A percentile compares a stretch with the other conserved stretches of the same genome.
These are phyloP conservation scores for Luperina testacea DNA, from an alignment of 2,888 invertebrate genomes.

Conservation along the genomic window DNA sequence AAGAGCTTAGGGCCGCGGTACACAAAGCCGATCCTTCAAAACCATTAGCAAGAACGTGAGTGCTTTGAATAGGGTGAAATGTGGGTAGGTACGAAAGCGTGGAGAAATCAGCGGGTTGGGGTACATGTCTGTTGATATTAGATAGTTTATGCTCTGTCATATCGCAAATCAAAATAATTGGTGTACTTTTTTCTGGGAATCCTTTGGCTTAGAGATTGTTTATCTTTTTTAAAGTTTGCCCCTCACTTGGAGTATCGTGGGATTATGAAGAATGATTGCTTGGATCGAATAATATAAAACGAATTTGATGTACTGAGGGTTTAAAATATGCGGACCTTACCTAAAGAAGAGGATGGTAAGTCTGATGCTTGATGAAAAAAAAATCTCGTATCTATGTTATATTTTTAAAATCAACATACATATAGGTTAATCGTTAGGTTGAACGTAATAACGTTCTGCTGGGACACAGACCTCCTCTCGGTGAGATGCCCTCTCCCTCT, in stretches of 20 bases:
- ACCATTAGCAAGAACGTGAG: constrained; percentile 76
- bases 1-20: constrained; percentile 71
- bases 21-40: constrained; percentile 82
- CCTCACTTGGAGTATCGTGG: neutral
- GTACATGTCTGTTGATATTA: constrained; percentile 32
- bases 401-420: too few species aligned
- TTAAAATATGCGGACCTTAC: neutral
- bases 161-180: constrained; percentile 47
- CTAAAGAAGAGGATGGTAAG: neutral
- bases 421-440: too few species aligned
- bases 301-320: neutral
- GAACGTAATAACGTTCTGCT: neutral
- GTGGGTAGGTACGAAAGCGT: constrained; percentile 36
- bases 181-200: neutral
- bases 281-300: neutral
- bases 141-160: constrained; percentile 37
- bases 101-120: constrained; percentile 20
- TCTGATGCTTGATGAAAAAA: neutral
- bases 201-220: neutral
- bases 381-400: neutral
- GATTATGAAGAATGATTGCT: neutral
- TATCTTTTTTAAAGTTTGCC: neutral
- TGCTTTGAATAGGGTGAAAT: constrained; percentile 59
- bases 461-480: neutral
- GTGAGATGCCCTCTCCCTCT: neutral